A percentile compares a stretch with the other conserved stretches of the same genome.
phyloP scores from a whole-genome alignment of 2,888 invertebrate genomes.

The Crepidodera aurea region DNA sequence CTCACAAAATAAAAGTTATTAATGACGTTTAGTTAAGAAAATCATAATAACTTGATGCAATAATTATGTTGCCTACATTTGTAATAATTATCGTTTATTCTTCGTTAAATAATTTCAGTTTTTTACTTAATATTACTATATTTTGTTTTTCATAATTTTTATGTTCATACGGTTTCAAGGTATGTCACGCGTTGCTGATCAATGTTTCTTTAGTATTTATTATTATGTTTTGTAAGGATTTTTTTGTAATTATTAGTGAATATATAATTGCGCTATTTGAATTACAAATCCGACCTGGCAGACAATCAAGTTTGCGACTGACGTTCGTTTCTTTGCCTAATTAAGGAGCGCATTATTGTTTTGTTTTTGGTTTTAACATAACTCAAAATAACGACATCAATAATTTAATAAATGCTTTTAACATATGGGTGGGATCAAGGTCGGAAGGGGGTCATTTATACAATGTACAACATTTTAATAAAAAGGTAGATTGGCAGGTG shows the following conservation, averaged over 20 bases:
- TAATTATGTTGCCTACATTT: too few relatives aligned
- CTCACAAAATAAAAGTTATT: too few relatives aligned
- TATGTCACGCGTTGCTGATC: conserved; percentile 36
- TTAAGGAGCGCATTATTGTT: conserved; percentile 19
- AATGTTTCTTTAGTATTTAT: conserved; percentile 33
- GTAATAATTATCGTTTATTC: too few relatives aligned
- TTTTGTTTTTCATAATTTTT: conserved; percentile 27
- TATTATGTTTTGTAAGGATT: conserved; percentile 31
- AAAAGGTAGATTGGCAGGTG: too few relatives aligned
- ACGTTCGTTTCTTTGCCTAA: conserved; percentile 18
- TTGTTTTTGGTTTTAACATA: conserved; percentile 9
- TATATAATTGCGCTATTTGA: conserved; percentile 34
- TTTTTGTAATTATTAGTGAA: conserved; percentile 35
- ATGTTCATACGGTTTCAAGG: conserved; percentile 33
- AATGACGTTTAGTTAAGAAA: too few relatives aligned
- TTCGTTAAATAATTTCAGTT: conserved; percentile 23
- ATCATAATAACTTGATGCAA: too few relatives aligned
- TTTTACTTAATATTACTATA: not conserved
- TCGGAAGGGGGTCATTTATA: too few relatives aligned
- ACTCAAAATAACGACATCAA: not conserved
- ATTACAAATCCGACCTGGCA: conserved; percentile 30
- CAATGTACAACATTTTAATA: too few relatives aligned
- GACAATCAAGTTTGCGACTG: conserved; percentile 23
- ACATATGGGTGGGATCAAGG: too few relatives aligned
- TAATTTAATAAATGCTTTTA: too few relatives aligned